A percentile compares a stretch with the other conserved stretches of the same genome.
These are phyloP conservation scores for Tipula helvola DNA, from an alignment of 2,888 invertebrate genomes.

Conservation along the genomic window DNA sequence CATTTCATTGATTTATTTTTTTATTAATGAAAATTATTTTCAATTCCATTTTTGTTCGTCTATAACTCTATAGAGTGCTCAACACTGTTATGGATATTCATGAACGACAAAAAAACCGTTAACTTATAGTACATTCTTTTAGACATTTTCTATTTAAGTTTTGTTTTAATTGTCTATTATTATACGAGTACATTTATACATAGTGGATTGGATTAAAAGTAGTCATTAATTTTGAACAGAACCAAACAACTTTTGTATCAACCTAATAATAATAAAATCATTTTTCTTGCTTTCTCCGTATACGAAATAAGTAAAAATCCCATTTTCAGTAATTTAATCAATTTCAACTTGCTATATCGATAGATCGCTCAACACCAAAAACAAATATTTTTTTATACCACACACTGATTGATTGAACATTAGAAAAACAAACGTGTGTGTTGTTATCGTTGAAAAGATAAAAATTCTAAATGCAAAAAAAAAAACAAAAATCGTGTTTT, in stretches of 20 bases:
- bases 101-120: background rate
- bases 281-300: background rate
- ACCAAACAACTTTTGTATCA: background rate
- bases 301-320: background rate
- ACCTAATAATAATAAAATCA: background rate
- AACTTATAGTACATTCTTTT: background rate
- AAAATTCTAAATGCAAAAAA: background rate
- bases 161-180: background rate
- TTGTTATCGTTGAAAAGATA: background rate
- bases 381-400: background rate
- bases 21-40: constrained; percentile 8
- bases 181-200: background rate
- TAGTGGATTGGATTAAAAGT: background rate
- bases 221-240: background rate
- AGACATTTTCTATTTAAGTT: background rate
- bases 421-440: background rate
- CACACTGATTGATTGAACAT: background rate
- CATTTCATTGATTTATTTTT: constrained; percentile 5
- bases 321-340: background rate
- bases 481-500: background rate
- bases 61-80: too few species aligned
- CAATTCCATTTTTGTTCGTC: background rate
- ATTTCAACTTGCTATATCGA: background rate
- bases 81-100: background rate
- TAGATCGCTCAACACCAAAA: background rate